phyloP scores from a whole-genome alignment of 1,140 invertebrate genomes.

The Reticulitermes speratus region DNA sequence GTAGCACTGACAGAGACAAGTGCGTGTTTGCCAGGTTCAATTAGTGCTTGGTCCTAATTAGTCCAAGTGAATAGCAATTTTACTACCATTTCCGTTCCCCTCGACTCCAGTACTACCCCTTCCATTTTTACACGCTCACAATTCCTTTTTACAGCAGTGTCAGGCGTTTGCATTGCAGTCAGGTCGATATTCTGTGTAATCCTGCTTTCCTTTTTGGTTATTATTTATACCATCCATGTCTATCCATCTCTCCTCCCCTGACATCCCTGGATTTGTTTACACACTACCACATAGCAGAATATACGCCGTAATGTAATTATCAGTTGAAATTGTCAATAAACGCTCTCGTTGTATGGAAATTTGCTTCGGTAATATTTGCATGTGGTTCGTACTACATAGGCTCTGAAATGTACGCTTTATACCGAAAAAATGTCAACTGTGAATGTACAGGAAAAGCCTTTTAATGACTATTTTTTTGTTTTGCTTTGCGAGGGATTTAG shows the following conservation, averaged over 20 bases:
- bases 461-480: neutral
- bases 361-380: neutral
- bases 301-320: conserved; percentile 2
- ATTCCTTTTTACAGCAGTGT: neutral
- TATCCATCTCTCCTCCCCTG: too few relatives aligned
- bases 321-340: neutral
- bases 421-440: neutral
- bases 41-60: conserved; percentile 7
- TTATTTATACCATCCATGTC: neutral
- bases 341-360: neutral
- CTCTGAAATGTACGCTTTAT: neutral
- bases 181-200: neutral
- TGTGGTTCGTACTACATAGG: neutral
- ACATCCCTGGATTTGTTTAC: neutral
- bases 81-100: neutral
- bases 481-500: too few relatives aligned
- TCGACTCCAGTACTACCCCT: neutral
- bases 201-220: neutral
- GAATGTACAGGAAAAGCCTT: neutral
- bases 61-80: conserved; percentile 12
- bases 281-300: neutral
- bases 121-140: neutral
- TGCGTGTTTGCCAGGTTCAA: neutral
- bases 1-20: neutral
- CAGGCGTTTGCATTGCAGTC: neutral